Evolutionary conservation across 2,888 invertebrate species (phyloP).

Genomic region (Vanessa cardui): DNA sequence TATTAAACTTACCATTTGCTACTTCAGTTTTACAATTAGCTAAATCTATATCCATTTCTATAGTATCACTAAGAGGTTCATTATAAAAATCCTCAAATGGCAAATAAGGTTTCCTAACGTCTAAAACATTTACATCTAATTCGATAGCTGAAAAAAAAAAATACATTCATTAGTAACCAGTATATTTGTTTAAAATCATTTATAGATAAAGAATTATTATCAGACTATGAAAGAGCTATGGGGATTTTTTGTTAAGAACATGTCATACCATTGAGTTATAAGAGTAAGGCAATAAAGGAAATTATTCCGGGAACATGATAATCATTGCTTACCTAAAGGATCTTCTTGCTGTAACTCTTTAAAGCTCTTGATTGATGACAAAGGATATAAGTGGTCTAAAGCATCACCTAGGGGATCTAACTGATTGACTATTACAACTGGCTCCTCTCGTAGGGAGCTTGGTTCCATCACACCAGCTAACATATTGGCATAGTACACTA

Average conservation of each 20-base stretch:
- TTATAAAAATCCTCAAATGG: constrained; percentile 96
- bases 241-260: no score
- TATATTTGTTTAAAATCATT: no score
- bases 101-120: constrained; percentile 92
- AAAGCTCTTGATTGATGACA: constrained; percentile 65
- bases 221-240: no score
- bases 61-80: constrained; percentile 94
- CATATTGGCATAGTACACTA: constrained; percentile 94
- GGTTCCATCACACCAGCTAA: constrained; percentile 91
- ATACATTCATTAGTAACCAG: neutral
- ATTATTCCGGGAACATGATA: neutral
- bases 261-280: no score
- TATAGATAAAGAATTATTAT: no score
- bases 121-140: constrained; percentile 89
- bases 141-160: constrained; percentile 83
- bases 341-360: constrained; percentile 79
- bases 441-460: constrained; percentile 83
- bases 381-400: constrained; percentile 67
- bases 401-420: constrained; percentile 79
- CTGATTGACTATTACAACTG: constrained; percentile 69
- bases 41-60: constrained; percentile 97
- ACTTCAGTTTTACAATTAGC: constrained; percentile 91
- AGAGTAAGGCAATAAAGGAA: no score
- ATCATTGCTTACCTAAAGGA: constrained; percentile 75
- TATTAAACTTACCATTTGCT: constrained; percentile 63